Percentiles rank a stretch among this genome's conserved stretches.
Evolutionary conservation across 2,113 vertebrate genomes (phyloP).

Genomic region (Lepus americanus): DNA sequence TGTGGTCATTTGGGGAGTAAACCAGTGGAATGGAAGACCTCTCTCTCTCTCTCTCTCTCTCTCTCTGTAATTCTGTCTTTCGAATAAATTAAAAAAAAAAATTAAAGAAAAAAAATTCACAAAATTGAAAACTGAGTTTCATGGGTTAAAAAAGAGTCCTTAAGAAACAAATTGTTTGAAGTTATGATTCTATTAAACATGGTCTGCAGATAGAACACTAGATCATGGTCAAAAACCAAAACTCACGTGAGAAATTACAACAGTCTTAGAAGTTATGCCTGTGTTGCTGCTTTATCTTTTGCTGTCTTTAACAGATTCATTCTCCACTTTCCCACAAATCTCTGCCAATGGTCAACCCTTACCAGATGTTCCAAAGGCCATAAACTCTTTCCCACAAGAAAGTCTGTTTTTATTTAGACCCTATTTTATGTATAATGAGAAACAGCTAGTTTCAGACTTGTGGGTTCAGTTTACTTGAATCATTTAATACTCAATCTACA

Average conservation of each 20-base stretch:
- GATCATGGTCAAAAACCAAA: neutral
- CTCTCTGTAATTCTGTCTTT: too few relatives aligned
- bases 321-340: constrained; percentile 9
- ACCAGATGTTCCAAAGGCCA: constrained; percentile 26
- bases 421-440: constrained; percentile 22
- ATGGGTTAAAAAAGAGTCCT: neutral
- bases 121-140: too few relatives aligned
- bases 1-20: too few relatives aligned
- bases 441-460: constrained; percentile 29
- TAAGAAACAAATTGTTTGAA: neutral
- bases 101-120: too few relatives aligned
- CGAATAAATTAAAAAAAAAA: too few relatives aligned
- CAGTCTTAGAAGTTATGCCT: neutral
- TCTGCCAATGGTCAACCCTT: neutral
- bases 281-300: neutral
- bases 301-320: neutral
- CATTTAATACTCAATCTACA: constrained; percentile 23
- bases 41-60: too few relatives aligned
- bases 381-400: neutral
- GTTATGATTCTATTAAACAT: neutral
- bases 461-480: constrained; percentile 23
- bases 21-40: too few relatives aligned
- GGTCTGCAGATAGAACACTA: neutral
- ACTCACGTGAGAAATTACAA: constrained; percentile 8
- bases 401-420: constrained; percentile 3